Base-by-base conservation (phyloP, 2,797 vertebrate species). In the Malacoraja senta region DNA sequence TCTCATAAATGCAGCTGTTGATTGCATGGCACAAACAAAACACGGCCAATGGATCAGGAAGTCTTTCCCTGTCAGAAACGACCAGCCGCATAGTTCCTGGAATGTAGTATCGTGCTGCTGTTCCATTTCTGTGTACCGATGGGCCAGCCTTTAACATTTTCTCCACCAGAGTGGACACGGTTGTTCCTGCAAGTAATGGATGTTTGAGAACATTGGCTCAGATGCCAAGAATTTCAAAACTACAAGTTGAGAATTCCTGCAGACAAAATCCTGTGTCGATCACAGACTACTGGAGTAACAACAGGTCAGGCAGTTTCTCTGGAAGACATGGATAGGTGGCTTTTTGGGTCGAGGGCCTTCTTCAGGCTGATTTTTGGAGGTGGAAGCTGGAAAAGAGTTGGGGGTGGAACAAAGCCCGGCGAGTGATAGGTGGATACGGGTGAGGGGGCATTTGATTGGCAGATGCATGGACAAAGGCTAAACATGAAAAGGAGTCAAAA, bases 1-100 rank as follows among this genome's bases (percentile, higher is more conserved):
- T 29, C 58, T 84, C 81, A 84, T 84, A 84, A 84, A 84, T 84
- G 53, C 81, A 84, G 81, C 53, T 84, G 81, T 61, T 84, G 81
- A 84, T 84, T 84, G 81, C 81, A 84, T n/a, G 53, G 26, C 81
- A 84, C 12, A 61, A 84, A 61, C 81, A 84, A 10, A 12, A 61
- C 15, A 15, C 58, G 58, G 81, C 53, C 81, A 61, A 84, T 53
- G 10, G 26, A n/a, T 84, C 53, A 84, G 81, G 53, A 84, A 84
- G 81, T n/a, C 24, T 29, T 61, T 84, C 81, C 26, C 53, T 84
- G 81, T 84, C 81, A 84, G 81, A 84, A 84, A n/a, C 26, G 4
- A 84, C 53, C 12, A 61, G 81, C 81, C 10, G 9, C 53, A 84
- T 26, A 84, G 9, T 61, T 61, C 53, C 53, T 84, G 81, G 81